Evolutionary conservation across 2,888 invertebrate species (phyloP).

Genomic region (Pristionchus japonicus): DNA sequence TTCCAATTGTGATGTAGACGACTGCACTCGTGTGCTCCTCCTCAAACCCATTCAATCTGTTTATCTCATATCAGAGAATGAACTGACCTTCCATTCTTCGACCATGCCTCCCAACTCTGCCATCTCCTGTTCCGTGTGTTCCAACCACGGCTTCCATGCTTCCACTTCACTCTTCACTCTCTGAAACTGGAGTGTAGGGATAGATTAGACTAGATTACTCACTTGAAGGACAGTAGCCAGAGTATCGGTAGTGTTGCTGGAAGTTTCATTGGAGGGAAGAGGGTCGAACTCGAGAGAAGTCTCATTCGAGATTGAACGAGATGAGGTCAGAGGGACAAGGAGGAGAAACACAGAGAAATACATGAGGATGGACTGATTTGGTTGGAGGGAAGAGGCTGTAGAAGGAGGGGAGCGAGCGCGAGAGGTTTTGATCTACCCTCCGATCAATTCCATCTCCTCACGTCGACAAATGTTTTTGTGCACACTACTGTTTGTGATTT

Average conservation of each 20-base stretch:
- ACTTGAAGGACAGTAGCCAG: not conserved
- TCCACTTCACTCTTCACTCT: not conserved
- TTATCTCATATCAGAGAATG: not conserved
- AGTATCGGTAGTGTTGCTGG: not conserved
- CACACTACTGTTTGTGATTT: not conserved
- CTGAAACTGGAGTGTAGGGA: not conserved
- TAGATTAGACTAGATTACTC: not conserved
- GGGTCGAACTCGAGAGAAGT: not conserved
- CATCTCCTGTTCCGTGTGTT: not conserved
- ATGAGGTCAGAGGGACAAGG: not conserved
- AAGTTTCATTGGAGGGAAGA: not conserved
- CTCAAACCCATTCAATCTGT: not conserved
- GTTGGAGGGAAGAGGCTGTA: not conserved
- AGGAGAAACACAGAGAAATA: not conserved
- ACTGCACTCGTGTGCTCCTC: not conserved
- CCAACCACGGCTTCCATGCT: not conserved
- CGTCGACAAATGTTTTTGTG: not conserved
- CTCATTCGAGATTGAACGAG: slow-evolving; percentile 22
- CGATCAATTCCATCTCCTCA: not conserved
- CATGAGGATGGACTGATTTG: not conserved
- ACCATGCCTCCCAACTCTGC: not conserved
- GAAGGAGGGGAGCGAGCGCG: not conserved
- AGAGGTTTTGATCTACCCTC: not conserved
- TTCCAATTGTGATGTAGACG: not conserved
- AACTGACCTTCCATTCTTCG: not conserved